phyloP scores from a whole-genome alignment of 2,797 vertebrate genomes.

The Brachyrhaphis roseni region DNA sequence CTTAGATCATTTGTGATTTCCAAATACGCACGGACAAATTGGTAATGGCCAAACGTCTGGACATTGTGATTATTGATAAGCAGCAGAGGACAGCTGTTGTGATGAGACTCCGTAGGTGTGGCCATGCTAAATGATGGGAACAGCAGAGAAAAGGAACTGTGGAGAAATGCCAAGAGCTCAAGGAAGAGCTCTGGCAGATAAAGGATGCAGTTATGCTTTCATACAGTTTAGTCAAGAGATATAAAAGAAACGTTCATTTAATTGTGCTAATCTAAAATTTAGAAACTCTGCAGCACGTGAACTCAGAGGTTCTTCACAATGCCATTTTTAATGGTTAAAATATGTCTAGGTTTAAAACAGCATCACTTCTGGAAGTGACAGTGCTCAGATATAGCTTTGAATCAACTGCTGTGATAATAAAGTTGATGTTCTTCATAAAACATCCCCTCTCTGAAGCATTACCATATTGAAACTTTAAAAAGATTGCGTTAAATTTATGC shows the following conservation, averaged over 20 bases:
- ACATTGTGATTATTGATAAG: background rate
- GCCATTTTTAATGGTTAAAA: background rate
- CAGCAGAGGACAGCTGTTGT: background rate
- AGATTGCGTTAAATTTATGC: background rate
- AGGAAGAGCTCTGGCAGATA: background rate
- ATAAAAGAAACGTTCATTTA: background rate
- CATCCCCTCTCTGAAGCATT: background rate
- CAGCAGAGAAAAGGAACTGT: background rate
- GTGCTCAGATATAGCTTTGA: background rate
- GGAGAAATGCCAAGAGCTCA: background rate
- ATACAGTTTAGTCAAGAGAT: background rate
- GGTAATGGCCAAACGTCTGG: background rate
- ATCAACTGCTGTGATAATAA: slow-evolving; percentile 10
- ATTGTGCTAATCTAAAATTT: background rate
- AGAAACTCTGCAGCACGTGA: background rate
- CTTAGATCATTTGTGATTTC: background rate
- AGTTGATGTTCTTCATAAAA: slow-evolving; percentile 6
- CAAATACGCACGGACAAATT: background rate
- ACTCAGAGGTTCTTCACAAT: background rate
- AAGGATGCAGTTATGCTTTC: background rate
- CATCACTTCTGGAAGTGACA: background rate
- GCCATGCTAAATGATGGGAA: background rate
- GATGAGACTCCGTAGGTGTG: background rate
- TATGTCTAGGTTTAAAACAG: background rate
- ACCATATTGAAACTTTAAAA: background rate